Evolutionary conservation across 1,140 invertebrate species (phyloP), one percentile per base, ranked within the genome.

Genomic region (Cotesia vestalis): DNA sequence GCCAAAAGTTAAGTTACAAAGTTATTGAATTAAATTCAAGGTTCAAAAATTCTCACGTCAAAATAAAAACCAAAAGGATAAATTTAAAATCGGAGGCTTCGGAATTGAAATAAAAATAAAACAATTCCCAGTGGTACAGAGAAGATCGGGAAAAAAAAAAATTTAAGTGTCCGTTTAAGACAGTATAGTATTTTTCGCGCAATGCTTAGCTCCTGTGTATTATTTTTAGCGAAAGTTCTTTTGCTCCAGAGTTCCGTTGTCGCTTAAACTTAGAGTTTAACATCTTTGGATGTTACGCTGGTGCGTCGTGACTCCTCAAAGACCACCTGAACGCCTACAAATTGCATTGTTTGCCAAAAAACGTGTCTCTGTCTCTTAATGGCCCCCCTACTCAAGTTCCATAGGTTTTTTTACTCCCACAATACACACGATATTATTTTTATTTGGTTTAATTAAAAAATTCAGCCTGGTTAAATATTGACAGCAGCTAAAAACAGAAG

Each of bases 321-420:
- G 71, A 72, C 71, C 55, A 72, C 71, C 64, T 72, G 17, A 52
- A 46, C 46, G 52, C 36, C 38, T 59, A 72, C 71, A 72, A 72
- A 66, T 72, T 72, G 64, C 71, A 72, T 72, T 72, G 71, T 72
- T 72, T 38, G n/a, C 11, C 62, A 55, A 51, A 1, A 9, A 57
- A 60, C 35, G 14, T 53, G 27, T 11, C 40, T 40, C 11, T 8
- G 3, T 11, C 20, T 68, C 34, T 60, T 40, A 59, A 69, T 67
- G 27, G 52, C 51, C 11, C 35, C 40, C 14, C 46, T 6, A 27
- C 6, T 35, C 8, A 20, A 27, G 14, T 59, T 59, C 17, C 57
- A 59, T 3, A 20, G 6, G 6, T 46, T 46, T 46, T 9, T 46
- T 46, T 8, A 46, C 27, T 46, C 40, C 6, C 6, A 4, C 5